Percentiles rank a stretch among this genome's conserved stretches.
Conservation (phyloP, 2,888 invertebrate species). For the Resseliella maxima region DNA sequence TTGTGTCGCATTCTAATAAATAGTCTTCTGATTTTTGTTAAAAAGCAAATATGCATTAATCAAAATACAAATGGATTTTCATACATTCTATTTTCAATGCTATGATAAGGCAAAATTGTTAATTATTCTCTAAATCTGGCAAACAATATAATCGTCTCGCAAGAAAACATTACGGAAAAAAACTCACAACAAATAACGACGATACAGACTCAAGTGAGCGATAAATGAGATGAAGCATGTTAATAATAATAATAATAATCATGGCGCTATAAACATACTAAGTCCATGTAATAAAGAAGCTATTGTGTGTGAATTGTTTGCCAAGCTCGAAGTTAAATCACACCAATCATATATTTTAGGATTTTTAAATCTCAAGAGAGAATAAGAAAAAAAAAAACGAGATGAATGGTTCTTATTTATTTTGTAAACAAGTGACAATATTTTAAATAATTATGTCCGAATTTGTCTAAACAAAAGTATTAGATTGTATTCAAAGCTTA, state of each 20-base stretch:
- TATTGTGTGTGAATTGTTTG: neutral
- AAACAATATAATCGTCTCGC: neutral
- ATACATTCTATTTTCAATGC: neutral
- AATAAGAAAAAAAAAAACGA: too few species aligned
- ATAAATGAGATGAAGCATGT: too few species aligned
- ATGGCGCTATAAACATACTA: neutral
- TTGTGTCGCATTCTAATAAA: conserved; percentile 21
- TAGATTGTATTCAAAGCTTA: too few species aligned
- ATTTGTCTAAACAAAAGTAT: too few species aligned
- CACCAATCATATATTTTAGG: neutral
- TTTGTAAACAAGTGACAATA: too few species aligned
- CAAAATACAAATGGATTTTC: neutral
- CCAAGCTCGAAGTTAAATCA: neutral
- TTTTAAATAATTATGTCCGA: too few species aligned
- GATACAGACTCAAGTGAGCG: neutral
- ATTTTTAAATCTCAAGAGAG: too few species aligned
- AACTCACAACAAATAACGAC: neutral
- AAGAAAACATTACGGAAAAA: neutral
- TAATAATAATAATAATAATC: neutral
- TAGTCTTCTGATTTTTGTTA: neutral
- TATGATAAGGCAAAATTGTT: neutral
- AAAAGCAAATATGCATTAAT: neutral
- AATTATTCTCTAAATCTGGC: neutral
- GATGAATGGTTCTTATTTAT: too few species aligned
- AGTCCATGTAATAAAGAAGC: neutral